Evolutionary conservation across 2,797 vertebrate species (phyloP).

Genomic region (Syndactyla subalaris): DNA sequence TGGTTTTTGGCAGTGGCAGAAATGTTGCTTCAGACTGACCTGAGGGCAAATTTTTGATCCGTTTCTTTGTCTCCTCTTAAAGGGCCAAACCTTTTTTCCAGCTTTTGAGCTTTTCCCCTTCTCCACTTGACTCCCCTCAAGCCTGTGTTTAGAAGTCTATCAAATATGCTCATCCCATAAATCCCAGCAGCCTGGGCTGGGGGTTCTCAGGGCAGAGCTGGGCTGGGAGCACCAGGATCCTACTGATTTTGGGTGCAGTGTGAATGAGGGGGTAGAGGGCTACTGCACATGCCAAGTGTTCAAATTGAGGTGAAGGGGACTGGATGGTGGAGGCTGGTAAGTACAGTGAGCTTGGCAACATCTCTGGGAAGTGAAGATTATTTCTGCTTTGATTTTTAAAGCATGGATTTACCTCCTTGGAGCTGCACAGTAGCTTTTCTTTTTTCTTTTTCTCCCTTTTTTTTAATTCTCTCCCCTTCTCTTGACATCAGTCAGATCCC

Average conservation of each 20-base stretch:
- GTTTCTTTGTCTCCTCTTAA: background rate
- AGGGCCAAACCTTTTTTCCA: background rate
- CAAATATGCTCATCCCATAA: fast-evolving
- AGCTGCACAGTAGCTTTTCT: background rate
- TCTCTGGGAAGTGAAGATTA: background rate
- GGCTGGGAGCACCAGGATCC: background rate
- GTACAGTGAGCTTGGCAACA: background rate
- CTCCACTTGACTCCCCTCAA: fast-evolving
- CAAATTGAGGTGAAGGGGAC: background rate
- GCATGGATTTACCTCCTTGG: background rate
- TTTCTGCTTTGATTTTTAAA: background rate
- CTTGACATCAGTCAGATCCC: background rate
- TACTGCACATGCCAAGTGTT: fast-evolving
- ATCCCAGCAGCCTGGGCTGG: background rate
- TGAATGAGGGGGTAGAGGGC: background rate
- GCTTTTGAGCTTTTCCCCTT: background rate
- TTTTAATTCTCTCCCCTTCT: fast-evolving
- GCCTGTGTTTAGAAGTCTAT: fast-evolving
- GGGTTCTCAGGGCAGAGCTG: background rate
- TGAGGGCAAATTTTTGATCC: background rate
- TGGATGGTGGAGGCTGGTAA: fast-evolving
- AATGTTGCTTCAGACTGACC: conserved; percentile 20
- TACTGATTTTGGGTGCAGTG: fast-evolving
- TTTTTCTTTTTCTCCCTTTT: too few species aligned
- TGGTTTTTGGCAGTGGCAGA: background rate